Evolutionary conservation across 2,888 invertebrate genomes (phyloP).

Genomic region (Diaperis boleti): DNA sequence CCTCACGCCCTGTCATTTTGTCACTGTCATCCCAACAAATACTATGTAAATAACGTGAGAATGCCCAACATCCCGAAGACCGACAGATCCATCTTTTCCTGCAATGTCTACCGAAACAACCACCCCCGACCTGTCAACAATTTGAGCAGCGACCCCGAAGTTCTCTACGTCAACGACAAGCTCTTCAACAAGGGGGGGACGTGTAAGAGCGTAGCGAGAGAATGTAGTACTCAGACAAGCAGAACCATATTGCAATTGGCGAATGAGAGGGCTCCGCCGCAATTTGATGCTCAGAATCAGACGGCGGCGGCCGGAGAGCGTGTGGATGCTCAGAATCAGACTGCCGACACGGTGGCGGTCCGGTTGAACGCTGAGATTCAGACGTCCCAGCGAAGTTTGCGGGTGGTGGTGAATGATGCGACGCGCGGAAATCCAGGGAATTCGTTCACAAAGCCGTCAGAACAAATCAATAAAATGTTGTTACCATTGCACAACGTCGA

Average conservation of each 20-base stretch:
- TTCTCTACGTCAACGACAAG: slow-evolving; percentile 33
- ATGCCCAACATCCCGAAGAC: slow-evolving; percentile 9
- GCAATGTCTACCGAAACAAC: slow-evolving; percentile 28
- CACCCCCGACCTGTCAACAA: neutral
- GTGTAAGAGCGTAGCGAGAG: slow-evolving; percentile 13
- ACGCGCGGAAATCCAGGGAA: too few relatives aligned
- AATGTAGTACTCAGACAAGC: slow-evolving; percentile 69
- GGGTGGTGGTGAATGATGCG: too few relatives aligned
- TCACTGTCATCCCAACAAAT: slow-evolving; percentile 17
- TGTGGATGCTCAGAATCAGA: neutral
- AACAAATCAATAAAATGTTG: too few relatives aligned
- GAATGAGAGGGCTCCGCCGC: too few relatives aligned
- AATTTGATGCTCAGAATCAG: neutral
- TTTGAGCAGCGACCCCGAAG: slow-evolving; percentile 16
- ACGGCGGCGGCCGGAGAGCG: neutral
- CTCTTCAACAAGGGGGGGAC: neutral
- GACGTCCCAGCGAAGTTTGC: too few relatives aligned
- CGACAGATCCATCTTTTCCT: slow-evolving; percentile 34
- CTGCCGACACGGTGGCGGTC: too few relatives aligned
- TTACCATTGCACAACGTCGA: too few relatives aligned
- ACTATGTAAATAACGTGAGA: slow-evolving; percentile 19
- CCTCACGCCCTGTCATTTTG: slow-evolving; percentile 19
- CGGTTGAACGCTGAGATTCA: too few relatives aligned
- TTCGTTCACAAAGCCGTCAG: too few relatives aligned
- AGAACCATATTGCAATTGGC: slow-evolving; percentile 71